A percentile compares a stretch with the other conserved stretches of the same genome.
Conservation (phyloP, 1,140 invertebrate genomes). For the Tetramorium alpestre region DNA sequence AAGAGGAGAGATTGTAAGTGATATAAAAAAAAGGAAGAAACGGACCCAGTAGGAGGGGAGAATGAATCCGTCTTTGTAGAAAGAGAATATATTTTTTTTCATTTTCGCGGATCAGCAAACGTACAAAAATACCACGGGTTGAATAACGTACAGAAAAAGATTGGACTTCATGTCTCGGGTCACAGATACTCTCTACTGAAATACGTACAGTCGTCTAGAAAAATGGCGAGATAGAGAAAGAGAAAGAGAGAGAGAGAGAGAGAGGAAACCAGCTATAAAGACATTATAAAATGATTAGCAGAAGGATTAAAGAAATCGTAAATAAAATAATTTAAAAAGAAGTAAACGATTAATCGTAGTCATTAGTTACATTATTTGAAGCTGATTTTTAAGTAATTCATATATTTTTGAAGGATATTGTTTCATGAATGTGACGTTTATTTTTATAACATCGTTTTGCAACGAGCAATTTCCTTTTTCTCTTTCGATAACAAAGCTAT, state of each 20-base stretch:
- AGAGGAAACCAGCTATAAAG: neutral
- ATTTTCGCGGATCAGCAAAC: slow-evolving; percentile 53
- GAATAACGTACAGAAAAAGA: slow-evolving; percentile 2
- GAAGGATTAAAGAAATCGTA: neutral
- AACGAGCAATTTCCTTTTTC: neutral
- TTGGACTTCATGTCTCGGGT: neutral
- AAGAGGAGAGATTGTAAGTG: slow-evolving; percentile 49
- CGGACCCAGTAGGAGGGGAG: neutral
- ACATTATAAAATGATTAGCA: neutral
- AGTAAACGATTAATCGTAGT: neutral
- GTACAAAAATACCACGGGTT: neutral
- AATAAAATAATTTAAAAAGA: neutral
- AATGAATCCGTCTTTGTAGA: neutral
- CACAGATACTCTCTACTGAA: neutral
- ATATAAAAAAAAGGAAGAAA: slow-evolving; percentile 47
- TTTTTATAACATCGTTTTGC: neutral
- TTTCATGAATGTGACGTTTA: neutral
- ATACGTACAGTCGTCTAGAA: neutral
- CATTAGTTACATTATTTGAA: neutral
- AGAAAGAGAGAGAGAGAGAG: too few species aligned
- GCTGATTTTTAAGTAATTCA: neutral
- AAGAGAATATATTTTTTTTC: slow-evolving; percentile 53
- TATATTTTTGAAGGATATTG: neutral
- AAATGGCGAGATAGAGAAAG: neutral
- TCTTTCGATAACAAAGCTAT: neutral